Evolutionary conservation across 2,797 vertebrate genomes (phyloP).

Genomic region (Schizopygopsis malacanthus): DNA sequence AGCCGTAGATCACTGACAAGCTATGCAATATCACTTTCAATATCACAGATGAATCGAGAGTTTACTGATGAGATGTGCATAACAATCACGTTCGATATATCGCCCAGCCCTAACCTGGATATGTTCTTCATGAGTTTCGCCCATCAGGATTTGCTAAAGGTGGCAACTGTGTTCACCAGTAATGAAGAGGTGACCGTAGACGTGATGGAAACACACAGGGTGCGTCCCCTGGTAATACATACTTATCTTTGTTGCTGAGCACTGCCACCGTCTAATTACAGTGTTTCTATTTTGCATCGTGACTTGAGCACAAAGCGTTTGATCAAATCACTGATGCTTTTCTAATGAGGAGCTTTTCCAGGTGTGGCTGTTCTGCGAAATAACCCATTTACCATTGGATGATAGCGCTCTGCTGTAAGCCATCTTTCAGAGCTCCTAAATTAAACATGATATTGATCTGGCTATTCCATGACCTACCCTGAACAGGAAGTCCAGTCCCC

Average conservation of each 20-base stretch:
- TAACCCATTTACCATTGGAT: slow-evolving; percentile 5
- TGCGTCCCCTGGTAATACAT: slow-evolving; percentile 17
- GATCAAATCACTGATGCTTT: slow-evolving; percentile 27
- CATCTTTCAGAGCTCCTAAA: slow-evolving; percentile 18
- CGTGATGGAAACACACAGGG: slow-evolving; percentile 7
- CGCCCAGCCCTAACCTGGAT: neutral
- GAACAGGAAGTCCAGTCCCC: neutral
- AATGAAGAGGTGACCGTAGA: neutral
- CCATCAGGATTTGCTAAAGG: neutral
- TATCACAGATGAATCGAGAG: too few species aligned
- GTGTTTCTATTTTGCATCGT: slow-evolving; percentile 30
- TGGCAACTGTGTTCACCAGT: neutral
- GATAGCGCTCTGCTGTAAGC: neutral
- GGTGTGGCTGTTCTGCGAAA: neutral
- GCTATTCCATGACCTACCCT: neutral
- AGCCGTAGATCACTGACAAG: too few species aligned
- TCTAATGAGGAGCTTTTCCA: slow-evolving; percentile 35
- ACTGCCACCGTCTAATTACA: slow-evolving; percentile 23
- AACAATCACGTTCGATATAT: too few species aligned
- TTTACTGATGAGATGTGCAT: too few species aligned
- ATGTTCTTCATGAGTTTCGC: neutral
- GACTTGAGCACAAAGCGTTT: slow-evolving; percentile 21
- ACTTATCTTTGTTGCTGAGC: slow-evolving; percentile 30
- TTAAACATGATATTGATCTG: slow-evolving; percentile 22
- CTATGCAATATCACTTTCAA: too few species aligned